Evolutionary conservation across 1,140 invertebrate genomes (phyloP).

Genomic region (Sminthurinus signatus): DNA sequence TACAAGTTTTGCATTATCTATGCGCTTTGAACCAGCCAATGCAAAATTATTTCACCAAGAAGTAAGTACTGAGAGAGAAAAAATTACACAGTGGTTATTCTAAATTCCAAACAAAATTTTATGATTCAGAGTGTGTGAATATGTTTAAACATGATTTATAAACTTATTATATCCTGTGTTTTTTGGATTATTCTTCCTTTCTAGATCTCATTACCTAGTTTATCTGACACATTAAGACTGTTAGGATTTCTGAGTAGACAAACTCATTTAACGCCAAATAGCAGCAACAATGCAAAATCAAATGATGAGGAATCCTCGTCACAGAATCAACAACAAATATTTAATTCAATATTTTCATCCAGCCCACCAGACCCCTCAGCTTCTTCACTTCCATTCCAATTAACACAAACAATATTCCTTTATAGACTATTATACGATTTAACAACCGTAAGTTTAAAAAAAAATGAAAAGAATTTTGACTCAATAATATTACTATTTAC

Average conservation of each 20-base stretch:
- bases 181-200: slow-evolving; percentile 36
- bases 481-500: no score
- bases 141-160: no score
- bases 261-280: slow-evolving; percentile 57
- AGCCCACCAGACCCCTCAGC: slow-evolving; percentile 18
- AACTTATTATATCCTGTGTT: no score
- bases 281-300: slow-evolving; percentile 57
- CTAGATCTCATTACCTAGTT: slow-evolving; percentile 79
- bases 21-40: slow-evolving; percentile 98
- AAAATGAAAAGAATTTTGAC: no score
- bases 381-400: slow-evolving; percentile 41
- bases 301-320: slow-evolving; percentile 50
- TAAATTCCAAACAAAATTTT: no score
- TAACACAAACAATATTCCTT: slow-evolving; percentile 69
- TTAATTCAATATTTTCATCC: slow-evolving; percentile 32
- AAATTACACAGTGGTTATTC: no score
- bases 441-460: slow-evolving; percentile 79
- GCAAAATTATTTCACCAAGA: slow-evolving; percentile 97
- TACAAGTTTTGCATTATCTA: slow-evolving; percentile 92
- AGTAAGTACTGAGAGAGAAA: no score
- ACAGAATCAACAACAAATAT: slow-evolving; percentile 44
- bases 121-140: no score
- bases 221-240: slow-evolving; percentile 83
- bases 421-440: slow-evolving; percentile 83
- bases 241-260: slow-evolving; percentile 57